Evolutionary conservation across 2,888 invertebrate genomes (phyloP).

Genomic region (Lacanobia oleracea): DNA sequence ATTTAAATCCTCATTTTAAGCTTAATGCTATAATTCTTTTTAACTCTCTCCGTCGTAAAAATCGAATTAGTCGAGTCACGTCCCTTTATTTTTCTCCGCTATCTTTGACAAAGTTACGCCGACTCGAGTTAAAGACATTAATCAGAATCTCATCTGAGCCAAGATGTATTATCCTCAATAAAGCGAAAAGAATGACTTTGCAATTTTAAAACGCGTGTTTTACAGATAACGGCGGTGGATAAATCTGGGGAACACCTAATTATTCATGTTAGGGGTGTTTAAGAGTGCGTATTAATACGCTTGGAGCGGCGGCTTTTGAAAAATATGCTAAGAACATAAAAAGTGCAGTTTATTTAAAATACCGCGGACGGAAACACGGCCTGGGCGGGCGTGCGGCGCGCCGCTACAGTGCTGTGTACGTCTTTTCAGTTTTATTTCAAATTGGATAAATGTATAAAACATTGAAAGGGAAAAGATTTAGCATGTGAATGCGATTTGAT

Average conservation of each 20-base stretch:
- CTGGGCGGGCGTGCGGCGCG: slow-evolving; percentile 85
- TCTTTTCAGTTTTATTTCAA: slow-evolving; percentile 79
- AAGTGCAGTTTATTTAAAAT: slow-evolving; percentile 85
- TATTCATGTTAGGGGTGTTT: slow-evolving; percentile 90
- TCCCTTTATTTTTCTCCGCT: slow-evolving; percentile 88
- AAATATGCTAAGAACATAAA: slow-evolving; percentile 82
- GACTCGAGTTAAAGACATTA: slow-evolving; percentile 86
- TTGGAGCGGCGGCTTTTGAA: slow-evolving; percentile 77
- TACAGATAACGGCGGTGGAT: slow-evolving; percentile 85
- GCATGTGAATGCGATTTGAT: slow-evolving; percentile 53
- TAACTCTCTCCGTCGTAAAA: slow-evolving; percentile 75
- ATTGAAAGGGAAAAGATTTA: slow-evolving; percentile 60
- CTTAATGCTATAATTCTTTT: slow-evolving; percentile 58
- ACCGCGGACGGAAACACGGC: slow-evolving; percentile 83
- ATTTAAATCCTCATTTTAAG: slow-evolving; percentile 55
- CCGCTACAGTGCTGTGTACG: slow-evolving; percentile 68
- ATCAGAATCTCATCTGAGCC: slow-evolving; percentile 87
- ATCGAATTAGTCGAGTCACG: slow-evolving; percentile 88
- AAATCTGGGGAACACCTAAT: slow-evolving; percentile 89
- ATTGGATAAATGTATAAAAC: slow-evolving; percentile 79
- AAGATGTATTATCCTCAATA: slow-evolving; percentile 90
- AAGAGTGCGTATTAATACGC: slow-evolving; percentile 87
- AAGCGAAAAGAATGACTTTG: slow-evolving; percentile 89
- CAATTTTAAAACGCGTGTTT: slow-evolving; percentile 89
- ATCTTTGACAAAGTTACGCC: slow-evolving; percentile 88